phyloP scores from a whole-genome alignment of 2,113 vertebrate species.

The Sula dactylatra region DNA sequence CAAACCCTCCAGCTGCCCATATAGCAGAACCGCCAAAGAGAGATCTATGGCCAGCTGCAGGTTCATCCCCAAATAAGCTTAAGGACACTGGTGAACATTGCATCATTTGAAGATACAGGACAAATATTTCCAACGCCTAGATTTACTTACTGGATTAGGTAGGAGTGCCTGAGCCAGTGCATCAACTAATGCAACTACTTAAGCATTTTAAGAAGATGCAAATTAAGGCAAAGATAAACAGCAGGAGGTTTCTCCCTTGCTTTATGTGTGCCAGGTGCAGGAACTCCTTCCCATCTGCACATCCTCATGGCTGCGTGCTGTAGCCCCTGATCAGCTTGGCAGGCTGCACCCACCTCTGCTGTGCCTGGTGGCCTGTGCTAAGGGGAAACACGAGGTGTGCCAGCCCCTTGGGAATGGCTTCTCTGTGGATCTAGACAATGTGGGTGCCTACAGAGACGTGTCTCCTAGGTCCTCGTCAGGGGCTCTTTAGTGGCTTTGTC shows the following conservation, averaged over 20 bases:
- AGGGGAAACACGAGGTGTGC: neutral
- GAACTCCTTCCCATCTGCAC: neutral
- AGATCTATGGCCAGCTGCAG: neutral
- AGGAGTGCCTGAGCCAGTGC: neutral
- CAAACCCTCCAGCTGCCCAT: neutral
- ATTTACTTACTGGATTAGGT: neutral
- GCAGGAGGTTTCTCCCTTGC: neutral
- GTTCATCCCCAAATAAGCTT: neutral
- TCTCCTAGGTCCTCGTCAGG: neutral
- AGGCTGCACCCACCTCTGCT: neutral
- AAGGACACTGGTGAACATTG: neutral
- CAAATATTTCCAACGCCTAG: neutral
- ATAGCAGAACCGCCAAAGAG: neutral
- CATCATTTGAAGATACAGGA: neutral
- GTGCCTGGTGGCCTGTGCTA: fast-evolving
- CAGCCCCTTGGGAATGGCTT: neutral
- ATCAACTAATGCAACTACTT: neutral
- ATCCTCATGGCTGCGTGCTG: neutral
- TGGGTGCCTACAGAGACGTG: neutral
- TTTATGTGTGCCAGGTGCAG: neutral
- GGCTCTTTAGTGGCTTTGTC: neutral
- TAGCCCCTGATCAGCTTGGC: neutral
- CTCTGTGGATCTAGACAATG: neutral
- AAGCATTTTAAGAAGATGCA: constrained; percentile 7
- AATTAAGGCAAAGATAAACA: constrained; percentile 2